Percentiles rank a stretch among this genome's conserved stretches.
Conservation (phyloP, 2,797 vertebrate species). For the Dendrocincla tyrannina region DNA sequence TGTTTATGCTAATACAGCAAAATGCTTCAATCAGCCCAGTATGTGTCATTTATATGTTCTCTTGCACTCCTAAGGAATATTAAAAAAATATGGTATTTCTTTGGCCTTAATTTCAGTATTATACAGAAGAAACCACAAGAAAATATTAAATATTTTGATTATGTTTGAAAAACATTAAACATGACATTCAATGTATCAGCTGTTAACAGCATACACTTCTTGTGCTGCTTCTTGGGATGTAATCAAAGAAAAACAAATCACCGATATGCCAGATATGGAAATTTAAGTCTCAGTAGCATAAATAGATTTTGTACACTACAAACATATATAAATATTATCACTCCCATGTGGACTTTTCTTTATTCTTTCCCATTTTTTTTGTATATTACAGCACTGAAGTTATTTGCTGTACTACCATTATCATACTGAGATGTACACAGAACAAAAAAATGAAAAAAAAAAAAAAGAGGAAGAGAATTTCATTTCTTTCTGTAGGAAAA, state of each 20-base stretch:
- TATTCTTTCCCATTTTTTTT: slow-evolving; percentile 16
- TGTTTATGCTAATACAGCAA: slow-evolving; percentile 50
- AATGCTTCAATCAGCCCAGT: slow-evolving; percentile 52
- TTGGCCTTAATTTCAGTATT: slow-evolving; percentile 46
- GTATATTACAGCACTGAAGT: not conserved
- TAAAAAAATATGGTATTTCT: not conserved
- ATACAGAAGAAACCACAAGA: not conserved
- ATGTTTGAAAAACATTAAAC: slow-evolving; percentile 51
- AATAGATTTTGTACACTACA: not conserved
- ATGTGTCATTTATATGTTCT: slow-evolving; percentile 32
- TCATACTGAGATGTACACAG: not conserved
- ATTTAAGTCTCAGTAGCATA: slow-evolving; percentile 51
- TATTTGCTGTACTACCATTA: not conserved
- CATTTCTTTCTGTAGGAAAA: not conserved
- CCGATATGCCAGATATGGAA: slow-evolving; percentile 46
- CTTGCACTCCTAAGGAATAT: not conserved
- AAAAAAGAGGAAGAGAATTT: not conserved
- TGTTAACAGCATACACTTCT: slow-evolving; percentile 45
- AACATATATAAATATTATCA: slow-evolving; percentile 56
- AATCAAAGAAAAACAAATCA: slow-evolving; percentile 64
- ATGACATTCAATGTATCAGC: slow-evolving; percentile 36
- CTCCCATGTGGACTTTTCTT: not conserved
- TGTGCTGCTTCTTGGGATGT: not conserved
- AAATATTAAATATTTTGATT: slow-evolving; percentile 50
- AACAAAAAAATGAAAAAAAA: not conserved